phyloP scores from a whole-genome alignment of 2,888 invertebrate genomes.

The Micropterix aruncella region DNA sequence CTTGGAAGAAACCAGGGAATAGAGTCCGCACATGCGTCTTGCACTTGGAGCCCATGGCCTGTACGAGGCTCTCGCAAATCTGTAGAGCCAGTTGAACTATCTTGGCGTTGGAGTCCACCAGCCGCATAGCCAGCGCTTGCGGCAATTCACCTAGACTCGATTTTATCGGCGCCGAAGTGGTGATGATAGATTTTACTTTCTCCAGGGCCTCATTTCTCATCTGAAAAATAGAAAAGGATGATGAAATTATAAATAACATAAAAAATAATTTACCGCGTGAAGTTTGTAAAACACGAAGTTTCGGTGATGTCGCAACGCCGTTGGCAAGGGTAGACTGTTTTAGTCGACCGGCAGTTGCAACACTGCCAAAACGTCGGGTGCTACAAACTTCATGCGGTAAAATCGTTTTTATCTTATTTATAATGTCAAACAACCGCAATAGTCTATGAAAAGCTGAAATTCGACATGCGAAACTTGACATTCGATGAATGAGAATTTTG shows the following conservation, averaged over 20 bases:
- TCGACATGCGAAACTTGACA: too few relatives aligned
- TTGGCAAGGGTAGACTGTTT: too few relatives aligned
- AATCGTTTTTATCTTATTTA: too few relatives aligned
- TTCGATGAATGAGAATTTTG: too few relatives aligned
- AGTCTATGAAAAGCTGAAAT: too few relatives aligned
- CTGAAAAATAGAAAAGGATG: slow-evolving; percentile 18
- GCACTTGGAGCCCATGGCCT: slow-evolving; percentile 69
- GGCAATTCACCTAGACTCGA: slow-evolving; percentile 74
- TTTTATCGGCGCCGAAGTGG: slow-evolving; percentile 68
- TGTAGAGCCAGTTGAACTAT: slow-evolving; percentile 72
- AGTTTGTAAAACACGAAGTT: too few relatives aligned
- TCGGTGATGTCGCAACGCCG: too few relatives aligned
- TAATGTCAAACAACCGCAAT: too few relatives aligned
- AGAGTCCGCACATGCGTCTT: slow-evolving; percentile 67
- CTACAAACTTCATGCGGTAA: too few relatives aligned
- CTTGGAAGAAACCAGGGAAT: slow-evolving; percentile 79
- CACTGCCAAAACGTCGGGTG: slow-evolving; percentile 2
- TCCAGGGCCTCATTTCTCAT: slow-evolving; percentile 59
- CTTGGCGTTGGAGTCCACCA: slow-evolving; percentile 86
- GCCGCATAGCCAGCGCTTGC: slow-evolving; percentile 58
- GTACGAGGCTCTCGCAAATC: slow-evolving; percentile 69
- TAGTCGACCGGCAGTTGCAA: background rate
- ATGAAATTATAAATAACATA: background rate
- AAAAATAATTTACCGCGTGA: too few relatives aligned
- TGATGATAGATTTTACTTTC: slow-evolving; percentile 56